Evolutionary conservation across 2,113 vertebrate genomes (phyloP).

Genomic region (Perca flavescens): DNA sequence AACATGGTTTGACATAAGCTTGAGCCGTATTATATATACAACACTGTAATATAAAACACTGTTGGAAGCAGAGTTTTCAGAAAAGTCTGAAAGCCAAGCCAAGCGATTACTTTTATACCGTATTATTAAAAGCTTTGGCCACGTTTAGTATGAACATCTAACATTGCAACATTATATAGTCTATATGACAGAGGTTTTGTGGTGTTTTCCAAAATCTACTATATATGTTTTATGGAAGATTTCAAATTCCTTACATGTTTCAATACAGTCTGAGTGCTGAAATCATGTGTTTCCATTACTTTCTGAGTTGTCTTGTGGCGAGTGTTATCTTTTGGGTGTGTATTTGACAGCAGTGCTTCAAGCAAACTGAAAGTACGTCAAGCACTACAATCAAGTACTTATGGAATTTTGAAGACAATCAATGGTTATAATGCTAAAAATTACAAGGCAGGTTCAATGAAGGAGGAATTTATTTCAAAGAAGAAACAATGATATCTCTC

Average conservation of each 20-base stretch:
- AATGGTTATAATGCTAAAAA: not conserved
- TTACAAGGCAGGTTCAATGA: not conserved
- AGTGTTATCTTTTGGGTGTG: not conserved
- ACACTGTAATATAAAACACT: no score
- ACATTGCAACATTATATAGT: no score
- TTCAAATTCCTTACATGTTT: slow-evolving; percentile 35
- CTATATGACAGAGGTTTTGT: no score
- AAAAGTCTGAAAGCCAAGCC: no score
- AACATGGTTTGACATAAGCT: no score
- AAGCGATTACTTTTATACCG: no score
- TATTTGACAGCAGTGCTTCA: not conserved
- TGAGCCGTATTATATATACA: no score
- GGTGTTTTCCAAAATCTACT: not conserved
- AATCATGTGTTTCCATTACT: not conserved
- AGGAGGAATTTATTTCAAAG: not conserved
- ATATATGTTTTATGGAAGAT: not conserved
- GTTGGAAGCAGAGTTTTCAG: no score
- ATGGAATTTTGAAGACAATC: not conserved
- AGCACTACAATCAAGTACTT: not conserved
- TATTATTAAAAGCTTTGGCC: no score
- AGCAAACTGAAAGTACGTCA: not conserved
- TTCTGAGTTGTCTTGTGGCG: not conserved
- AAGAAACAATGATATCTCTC: not conserved
- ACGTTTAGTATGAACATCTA: no score
- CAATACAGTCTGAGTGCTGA: slow-evolving; percentile 7